Percentiles rank a stretch among this genome's conserved stretches.
Conservation (phyloP, 2,113 vertebrate genomes). For the Ailuropoda melanoleuca region DNA sequence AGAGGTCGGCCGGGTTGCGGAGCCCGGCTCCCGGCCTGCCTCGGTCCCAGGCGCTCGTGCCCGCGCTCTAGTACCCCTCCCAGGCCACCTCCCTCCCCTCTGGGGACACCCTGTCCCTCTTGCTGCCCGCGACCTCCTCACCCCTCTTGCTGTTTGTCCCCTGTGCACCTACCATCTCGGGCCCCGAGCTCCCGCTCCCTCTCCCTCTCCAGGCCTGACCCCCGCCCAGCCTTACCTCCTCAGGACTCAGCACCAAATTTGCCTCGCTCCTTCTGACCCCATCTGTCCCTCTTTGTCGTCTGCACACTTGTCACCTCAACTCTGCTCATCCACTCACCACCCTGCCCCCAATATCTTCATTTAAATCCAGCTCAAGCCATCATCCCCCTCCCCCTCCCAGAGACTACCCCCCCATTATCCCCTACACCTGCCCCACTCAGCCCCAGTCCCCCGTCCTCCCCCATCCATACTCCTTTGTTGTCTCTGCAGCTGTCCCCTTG, state of each 20-base stretch:
- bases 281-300: slow-evolving; percentile 31
- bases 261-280: neutral
- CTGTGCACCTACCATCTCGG: neutral
- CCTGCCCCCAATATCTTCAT: neutral
- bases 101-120: neutral
- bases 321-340: neutral
- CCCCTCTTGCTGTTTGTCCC: slow-evolving; percentile 35
- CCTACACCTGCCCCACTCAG: neutral
- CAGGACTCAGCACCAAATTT: neutral
- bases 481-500: neutral
- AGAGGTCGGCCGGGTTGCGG: neutral
- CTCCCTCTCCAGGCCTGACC: neutral
- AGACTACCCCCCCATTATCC: neutral
- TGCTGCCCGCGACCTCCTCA: neutral
- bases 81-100: neutral
- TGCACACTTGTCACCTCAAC: slow-evolving; percentile 46
- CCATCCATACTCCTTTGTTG: slow-evolving; percentile 32
- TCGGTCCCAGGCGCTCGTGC: neutral
- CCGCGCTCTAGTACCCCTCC: neutral
- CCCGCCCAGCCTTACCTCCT: neutral
- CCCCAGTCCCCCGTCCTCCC: neutral
- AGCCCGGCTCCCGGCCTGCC: neutral
- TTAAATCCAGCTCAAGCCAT: neutral
- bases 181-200: neutral
- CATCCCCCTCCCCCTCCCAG: neutral